Conservation (phyloP, 2,888 invertebrate species). For the Chaitophorus viminalis region DNA sequence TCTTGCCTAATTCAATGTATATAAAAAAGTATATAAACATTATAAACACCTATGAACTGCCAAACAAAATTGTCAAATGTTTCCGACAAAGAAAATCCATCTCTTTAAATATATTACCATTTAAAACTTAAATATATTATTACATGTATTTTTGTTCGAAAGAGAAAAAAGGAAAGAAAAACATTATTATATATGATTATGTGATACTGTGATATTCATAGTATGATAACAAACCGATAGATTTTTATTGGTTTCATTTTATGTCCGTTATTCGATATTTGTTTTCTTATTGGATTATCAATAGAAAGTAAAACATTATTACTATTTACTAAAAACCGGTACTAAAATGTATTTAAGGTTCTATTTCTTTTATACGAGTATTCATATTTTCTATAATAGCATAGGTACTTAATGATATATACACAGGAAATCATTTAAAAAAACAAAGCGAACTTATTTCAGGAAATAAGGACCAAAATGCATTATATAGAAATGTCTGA, state of each 20-base stretch:
- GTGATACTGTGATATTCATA: too few relatives aligned
- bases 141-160: not conserved
- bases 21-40: too few relatives aligned
- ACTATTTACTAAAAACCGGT: conserved; percentile 26
- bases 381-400: not conserved
- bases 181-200: not conserved
- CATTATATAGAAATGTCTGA: too few relatives aligned
- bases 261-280: conserved; percentile 21
- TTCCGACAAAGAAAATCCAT: too few relatives aligned
- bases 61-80: too few relatives aligned
- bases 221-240: not conserved
- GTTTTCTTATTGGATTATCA: conserved; percentile 14
- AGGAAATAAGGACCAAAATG: too few relatives aligned
- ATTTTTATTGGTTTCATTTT: conserved; percentile 12
- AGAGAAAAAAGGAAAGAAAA: not conserved
- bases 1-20: too few relatives aligned
- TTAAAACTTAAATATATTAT: not conserved
- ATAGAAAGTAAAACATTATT: conserved; percentile 31
- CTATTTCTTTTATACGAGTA: not conserved
- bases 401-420: not conserved
- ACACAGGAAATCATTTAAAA: not conserved
- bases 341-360: conserved; percentile 23
- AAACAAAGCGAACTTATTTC: too few relatives aligned
- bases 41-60: too few relatives aligned
- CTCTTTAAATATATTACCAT: not conserved